Evolutionary conservation across 2,113 vertebrate species (phyloP), one percentile per base, ranked within the genome.

Genomic region (Elachura formosa): DNA sequence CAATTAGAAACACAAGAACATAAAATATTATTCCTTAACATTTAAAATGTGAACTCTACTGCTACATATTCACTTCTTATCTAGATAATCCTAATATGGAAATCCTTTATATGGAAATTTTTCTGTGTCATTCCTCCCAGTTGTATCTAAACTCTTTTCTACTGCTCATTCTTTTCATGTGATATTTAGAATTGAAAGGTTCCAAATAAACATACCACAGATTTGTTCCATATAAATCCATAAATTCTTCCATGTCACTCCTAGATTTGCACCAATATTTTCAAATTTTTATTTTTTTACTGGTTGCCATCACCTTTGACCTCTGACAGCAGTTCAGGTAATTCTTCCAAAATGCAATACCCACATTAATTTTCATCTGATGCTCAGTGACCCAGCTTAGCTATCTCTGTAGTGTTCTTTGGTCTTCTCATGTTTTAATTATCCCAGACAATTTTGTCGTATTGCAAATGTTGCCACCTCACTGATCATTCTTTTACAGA

Each of bases 381-480:
- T 85, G 71, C 46, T 73, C 16, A 4, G 69, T 84, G 91, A 92
- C 77, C 61, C 87, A 84, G 21, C 77, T 79, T 73, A 64, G 56
- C 63, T 92, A 56, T 61, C 74, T 75, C 84, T 46, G 31, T 72
- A 41, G 33, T 34, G 36, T 31, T 78, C 66, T 61, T 79, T 6
- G 4, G 41, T 91, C 74, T 82, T 84, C 36, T 82, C 61, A 90
- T 41, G 12, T 89, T 89, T 89, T 95, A 97, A 95, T 92, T 95
- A 97, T 78, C 66, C 13, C 66, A 73, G 90, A 95, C 54, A 79
- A 82, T 91, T 93, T 28, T 91, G 86, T 93, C 34, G 3, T 84
- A 69, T 64, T 87, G 84, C 77, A 92, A 94, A 79, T 0, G 4
- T 89, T 94, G 77, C 62, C 84, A 93, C 74, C 82, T 94, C 87